Percentiles rank a stretch among this genome's conserved stretches.
Evolutionary conservation across 2,797 vertebrate genomes (phyloP).

Genomic region (Lacerta agilis): DNA sequence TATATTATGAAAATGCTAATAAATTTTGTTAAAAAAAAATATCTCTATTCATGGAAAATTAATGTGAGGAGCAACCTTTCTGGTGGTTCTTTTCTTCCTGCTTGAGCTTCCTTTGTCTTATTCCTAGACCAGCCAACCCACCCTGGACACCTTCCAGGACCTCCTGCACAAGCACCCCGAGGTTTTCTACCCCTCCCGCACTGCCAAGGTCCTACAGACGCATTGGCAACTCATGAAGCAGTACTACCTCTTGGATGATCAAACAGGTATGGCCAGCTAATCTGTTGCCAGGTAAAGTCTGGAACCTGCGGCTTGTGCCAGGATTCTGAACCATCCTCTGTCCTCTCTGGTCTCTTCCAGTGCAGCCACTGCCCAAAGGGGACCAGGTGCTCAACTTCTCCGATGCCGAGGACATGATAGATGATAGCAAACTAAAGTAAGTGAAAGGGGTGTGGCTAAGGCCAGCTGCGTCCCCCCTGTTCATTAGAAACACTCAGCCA

Average conservation of each 20-base stretch:
- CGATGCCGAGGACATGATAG: conserved; percentile 94
- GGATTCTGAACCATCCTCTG: not conserved
- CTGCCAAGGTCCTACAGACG: conserved; percentile 90
- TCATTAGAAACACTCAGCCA: too few relatives aligned
- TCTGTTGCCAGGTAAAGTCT: not conserved
- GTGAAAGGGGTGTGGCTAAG: conserved; percentile 21
- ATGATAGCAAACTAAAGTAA: conserved; percentile 94
- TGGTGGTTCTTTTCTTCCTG: not conserved
- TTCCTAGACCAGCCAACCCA: conserved; percentile 89
- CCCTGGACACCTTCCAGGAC: conserved; percentile 93
- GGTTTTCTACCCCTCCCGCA: conserved; percentile 91
- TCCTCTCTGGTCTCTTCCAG: conserved; percentile 74
- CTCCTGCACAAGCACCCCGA: conserved; percentile 90
- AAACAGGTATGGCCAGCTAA: conserved; percentile 83
- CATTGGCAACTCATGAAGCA: conserved; percentile 98
- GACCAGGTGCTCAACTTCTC: conserved; percentile 98
- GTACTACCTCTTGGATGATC: conserved; percentile 95
- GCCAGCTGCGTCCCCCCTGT: too few relatives aligned
- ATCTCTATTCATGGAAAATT: not conserved
- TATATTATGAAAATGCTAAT: too few relatives aligned
- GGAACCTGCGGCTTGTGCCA: not conserved
- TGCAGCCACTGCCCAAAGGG: conserved; percentile 95
- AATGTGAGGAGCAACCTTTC: not conserved
- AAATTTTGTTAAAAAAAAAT: too few relatives aligned
- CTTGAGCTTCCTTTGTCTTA: not conserved